Percentiles rank a stretch among this genome's conserved stretches.
phyloP scores from a whole-genome alignment of 2,888 invertebrate genomes.

The Stegana nigrithorax region DNA sequence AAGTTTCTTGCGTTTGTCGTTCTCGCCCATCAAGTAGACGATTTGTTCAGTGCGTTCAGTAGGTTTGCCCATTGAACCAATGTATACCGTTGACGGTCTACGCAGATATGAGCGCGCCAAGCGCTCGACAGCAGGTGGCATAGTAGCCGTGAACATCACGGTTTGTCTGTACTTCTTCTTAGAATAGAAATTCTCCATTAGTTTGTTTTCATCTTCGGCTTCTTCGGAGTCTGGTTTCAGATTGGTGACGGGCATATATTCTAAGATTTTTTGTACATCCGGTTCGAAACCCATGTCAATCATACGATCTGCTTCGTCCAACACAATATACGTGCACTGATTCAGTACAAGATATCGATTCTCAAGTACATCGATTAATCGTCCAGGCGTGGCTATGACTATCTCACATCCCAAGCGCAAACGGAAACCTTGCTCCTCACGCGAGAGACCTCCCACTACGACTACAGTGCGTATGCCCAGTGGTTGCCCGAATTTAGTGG shows the following conservation, averaged over 20 bases:
- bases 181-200: slow-evolving; percentile 93
- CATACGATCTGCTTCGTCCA: slow-evolving; percentile 98
- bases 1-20: slow-evolving; percentile 95
- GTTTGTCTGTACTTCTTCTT: slow-evolving; percentile 97
- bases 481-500: slow-evolving; percentile 95
- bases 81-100: slow-evolving; percentile 96
- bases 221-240: slow-evolving; percentile 98
- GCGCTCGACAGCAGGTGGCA: slow-evolving; percentile 98
- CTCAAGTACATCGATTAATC: slow-evolving; percentile 97
- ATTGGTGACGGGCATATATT: slow-evolving; percentile 98
- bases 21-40: slow-evolving; percentile 94
- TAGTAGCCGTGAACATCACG: slow-evolving; percentile 99
- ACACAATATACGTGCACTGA: slow-evolving; percentile 97
- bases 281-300: slow-evolving; percentile 99
- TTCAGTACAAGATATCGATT: slow-evolving; percentile 96
- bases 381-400: slow-evolving; percentile 99
- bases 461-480: slow-evolving; percentile 94
- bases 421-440: slow-evolving; percentile 98
- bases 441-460: slow-evolving; percentile 96
- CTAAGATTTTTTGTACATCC: slow-evolving; percentile 96
- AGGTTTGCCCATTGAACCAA: slow-evolving; percentile 96
- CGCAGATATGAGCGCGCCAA: slow-evolving; percentile 94
- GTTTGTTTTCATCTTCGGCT: slow-evolving; percentile 91
- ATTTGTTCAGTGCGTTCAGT: slow-evolving; percentile 98
- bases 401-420: slow-evolving; percentile 98